Conservation (phyloP, 2,113 vertebrate species). For the Calyptomena viridis region DNA sequence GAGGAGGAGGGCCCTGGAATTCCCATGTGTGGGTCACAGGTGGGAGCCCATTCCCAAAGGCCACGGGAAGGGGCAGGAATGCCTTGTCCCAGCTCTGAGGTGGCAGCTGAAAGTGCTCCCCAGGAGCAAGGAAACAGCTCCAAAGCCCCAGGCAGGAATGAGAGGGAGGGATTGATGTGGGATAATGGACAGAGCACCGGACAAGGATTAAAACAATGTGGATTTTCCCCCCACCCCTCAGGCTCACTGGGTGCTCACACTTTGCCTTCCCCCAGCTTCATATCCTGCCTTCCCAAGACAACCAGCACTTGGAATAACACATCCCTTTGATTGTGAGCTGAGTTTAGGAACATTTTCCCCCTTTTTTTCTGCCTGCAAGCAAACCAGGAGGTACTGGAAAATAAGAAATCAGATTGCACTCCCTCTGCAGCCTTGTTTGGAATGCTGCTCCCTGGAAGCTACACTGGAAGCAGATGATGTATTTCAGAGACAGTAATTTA, state of each 20-base stretch:
- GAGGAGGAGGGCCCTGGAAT: background rate
- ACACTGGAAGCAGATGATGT: background rate
- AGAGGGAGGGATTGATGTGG: background rate
- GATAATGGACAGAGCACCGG: accelerated
- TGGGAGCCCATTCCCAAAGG: background rate
- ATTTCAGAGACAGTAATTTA: background rate
- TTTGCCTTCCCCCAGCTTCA: background rate
- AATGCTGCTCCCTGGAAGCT: background rate
- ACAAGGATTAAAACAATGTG: accelerated
- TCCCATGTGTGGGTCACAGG: background rate
- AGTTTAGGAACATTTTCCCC: background rate
- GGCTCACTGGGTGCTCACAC: accelerated
- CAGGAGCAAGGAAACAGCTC: background rate
- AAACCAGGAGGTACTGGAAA: background rate
- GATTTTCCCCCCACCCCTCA: background rate
- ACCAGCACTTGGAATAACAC: background rate
- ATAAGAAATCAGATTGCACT: background rate
- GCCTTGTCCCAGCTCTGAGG: background rate
- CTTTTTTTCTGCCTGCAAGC: background rate
- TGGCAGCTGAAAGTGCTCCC: background rate
- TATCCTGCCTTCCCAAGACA: background rate
- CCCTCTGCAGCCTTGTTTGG: background rate
- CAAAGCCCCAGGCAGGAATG: background rate
- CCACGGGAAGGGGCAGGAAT: background rate
- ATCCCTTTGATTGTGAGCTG: background rate